Evolutionary conservation across 1,140 invertebrate genomes (phyloP), one percentile per base, ranked within the genome.

Genomic region (Triops longicaudatus): DNA sequence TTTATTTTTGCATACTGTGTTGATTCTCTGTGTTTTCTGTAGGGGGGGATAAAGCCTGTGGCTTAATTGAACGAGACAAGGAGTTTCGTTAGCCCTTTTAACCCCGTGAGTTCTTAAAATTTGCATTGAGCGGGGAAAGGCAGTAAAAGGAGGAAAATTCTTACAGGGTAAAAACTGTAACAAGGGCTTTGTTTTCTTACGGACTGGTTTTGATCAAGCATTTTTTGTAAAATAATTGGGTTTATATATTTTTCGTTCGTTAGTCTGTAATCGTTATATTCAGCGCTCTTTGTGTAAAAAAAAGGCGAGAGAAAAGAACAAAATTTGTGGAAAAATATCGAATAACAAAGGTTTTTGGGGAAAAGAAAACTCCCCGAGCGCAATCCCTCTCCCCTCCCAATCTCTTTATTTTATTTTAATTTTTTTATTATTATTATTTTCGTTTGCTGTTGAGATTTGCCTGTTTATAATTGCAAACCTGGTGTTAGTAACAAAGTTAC

Each of bases 401-500:
- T 50, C 44, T 63, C 22, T 63, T 22, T 22, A 17, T 14, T 63
- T 12, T 22, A 12, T 17, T 63, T 63, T n/a, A 37, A 37, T 50
- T 12, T 63, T 17, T 63, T 22, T 22, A 17, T 14, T 63, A n/a
- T 12, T 22, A 12, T 17, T 63, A 14, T 63, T 63, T 63, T 22
- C 22, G 50, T 63, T 63, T 63, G 50, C 50, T 63, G 50, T 63
- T 63, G 50, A 9, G 50, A 63, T 63, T 63, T 63, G 50, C 50
- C 50, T 63, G 50, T 63, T 63, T 22, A 63, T 14, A 63, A 63
- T 63, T n/a, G 5, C 22, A 63, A 63, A 63, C 50, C 50, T 63
- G 50, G 50, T 63, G 50, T 63, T 63, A 63, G 50, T 63, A 63
- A 63, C 50, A 9, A 63, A 63, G 50, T 63, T 63, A 63, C 50